Evolutionary conservation across 2,113 vertebrate genomes (phyloP), one percentile per base, ranked within the genome.

Genomic region (Sorex fumeus): DNA sequence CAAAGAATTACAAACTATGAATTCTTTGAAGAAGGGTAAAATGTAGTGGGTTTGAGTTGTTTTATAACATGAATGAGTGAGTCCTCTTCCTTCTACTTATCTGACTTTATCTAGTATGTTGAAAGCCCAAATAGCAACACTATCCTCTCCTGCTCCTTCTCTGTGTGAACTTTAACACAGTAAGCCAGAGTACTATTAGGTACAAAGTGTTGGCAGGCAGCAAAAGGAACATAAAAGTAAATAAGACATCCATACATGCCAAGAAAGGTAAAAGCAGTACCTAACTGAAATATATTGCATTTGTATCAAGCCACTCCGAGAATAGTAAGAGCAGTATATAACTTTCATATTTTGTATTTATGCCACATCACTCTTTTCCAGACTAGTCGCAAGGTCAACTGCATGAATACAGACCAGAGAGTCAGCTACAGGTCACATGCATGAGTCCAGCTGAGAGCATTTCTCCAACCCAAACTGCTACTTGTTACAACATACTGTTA

Each of bases 141-240:
- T 12, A 91, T 50, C 12, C 83, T 94, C 45, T 96, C 69, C 60
- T 18, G 34, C 5, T 76, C 12, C 32, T 67, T 87, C 45, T 34
- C 43, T 36, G 9, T 57, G 62, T 82, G 76, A 94, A 76, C 84
- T 87, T 90, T 78, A 74, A 80, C 70, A 75, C 36, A 94, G 57
- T 64, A 89, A 94, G 74, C n/a, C 72, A 87, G 45, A 87, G 80
- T 11, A 28, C 53, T 91, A 67, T 43, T 43, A 91, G 18, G 27
- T 75, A 84, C 53, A 95, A 89, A n/a, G 23, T 74, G 21, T 64
- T 95, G 70, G 47, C 72, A 81, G n/a, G 82, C 18, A 91, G 23
- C 25, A 81, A 91, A 77, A 87, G 47, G 64, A 91, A 84, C 25
- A 45, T 5, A 81, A 67, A 84, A n/a, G 83, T 18, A 85, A 70